A percentile compares a stretch with the other conserved stretches of the same genome.
These are phyloP conservation scores for Microtus pennsylvanicus DNA, from an alignment of 2,113 vertebrate genomes.

Conservation along the genomic window DNA sequence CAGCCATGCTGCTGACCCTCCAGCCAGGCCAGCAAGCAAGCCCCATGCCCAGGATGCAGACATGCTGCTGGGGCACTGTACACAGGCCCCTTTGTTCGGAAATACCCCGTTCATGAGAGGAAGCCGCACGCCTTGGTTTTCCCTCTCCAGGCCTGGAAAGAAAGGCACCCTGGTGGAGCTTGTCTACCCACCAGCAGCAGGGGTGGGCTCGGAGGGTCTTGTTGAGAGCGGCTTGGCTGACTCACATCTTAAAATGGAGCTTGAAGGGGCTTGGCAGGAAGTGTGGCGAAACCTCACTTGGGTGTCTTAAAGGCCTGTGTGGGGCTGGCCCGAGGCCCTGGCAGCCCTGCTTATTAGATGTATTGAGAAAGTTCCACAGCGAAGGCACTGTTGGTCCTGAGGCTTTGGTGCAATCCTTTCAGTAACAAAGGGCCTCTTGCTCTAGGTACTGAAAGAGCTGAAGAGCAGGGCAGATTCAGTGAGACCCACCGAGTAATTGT, in stretches of 20 bases:
- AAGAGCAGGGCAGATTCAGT: constrained; percentile 2
- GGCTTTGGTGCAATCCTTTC: neutral
- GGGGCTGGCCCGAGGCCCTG: neutral
- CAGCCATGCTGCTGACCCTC: neutral
- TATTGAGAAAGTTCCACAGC: constrained; percentile 1
- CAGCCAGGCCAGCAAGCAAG: neutral
- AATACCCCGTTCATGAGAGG: neutral
- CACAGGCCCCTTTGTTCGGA: constrained; percentile 75
- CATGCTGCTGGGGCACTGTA: neutral
- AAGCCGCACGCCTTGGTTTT: constrained; percentile 18
- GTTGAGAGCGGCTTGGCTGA: constrained; percentile 15
- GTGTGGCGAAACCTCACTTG: neutral
- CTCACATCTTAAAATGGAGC: neutral
- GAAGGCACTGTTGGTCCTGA: neutral
- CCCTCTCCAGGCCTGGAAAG: constrained; percentile 31
- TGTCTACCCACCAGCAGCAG: neutral
- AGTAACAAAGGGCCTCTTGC: constrained; percentile 44
- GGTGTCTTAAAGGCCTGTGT: neutral
- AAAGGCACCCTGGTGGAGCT: neutral
- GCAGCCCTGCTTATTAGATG: constrained; percentile 16
- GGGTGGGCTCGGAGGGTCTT: neutral
- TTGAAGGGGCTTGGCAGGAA: neutral
- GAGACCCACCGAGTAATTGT: neutral
- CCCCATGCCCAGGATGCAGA: neutral
- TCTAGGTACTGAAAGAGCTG: neutral